A percentile compares a stretch with the other conserved stretches of the same genome.
Evolutionary conservation across 2,113 vertebrate genomes (phyloP).

Genomic region (Carlito syrichta): DNA sequence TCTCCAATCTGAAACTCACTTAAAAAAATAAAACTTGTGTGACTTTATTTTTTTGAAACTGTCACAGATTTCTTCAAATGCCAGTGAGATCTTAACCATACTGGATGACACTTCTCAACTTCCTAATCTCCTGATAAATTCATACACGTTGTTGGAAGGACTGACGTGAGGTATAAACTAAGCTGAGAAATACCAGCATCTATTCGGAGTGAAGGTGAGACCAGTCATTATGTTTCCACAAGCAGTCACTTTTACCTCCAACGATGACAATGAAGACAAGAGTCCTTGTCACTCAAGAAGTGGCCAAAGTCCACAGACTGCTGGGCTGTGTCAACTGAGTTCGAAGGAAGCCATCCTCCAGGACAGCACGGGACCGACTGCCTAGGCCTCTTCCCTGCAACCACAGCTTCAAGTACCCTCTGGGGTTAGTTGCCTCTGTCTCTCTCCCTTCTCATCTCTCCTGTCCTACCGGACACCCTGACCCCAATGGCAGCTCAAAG

Average conservation of each 20-base stretch:
- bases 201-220: background rate
- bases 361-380: background rate
- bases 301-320: background rate
- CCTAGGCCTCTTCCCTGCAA: background rate
- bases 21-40: background rate
- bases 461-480: background rate
- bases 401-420: background rate
- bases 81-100: background rate
- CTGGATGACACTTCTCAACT: background rate
- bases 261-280: background rate
- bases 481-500: background rate
- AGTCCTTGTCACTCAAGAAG: background rate
- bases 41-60: background rate
- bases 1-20: conserved; percentile 27
- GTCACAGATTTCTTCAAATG: background rate
- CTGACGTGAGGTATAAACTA: background rate
- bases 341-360: background rate
- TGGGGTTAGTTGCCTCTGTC: background rate
- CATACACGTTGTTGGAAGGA: background rate
- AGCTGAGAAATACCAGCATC: background rate
- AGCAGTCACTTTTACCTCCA: background rate
- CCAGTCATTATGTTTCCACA: background rate
- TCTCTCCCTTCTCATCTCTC: background rate
- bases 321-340: background rate
- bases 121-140: background rate